Base-by-base conservation (phyloP, 2,113 vertebrate genomes). In the Talpa occidentalis region DNA sequence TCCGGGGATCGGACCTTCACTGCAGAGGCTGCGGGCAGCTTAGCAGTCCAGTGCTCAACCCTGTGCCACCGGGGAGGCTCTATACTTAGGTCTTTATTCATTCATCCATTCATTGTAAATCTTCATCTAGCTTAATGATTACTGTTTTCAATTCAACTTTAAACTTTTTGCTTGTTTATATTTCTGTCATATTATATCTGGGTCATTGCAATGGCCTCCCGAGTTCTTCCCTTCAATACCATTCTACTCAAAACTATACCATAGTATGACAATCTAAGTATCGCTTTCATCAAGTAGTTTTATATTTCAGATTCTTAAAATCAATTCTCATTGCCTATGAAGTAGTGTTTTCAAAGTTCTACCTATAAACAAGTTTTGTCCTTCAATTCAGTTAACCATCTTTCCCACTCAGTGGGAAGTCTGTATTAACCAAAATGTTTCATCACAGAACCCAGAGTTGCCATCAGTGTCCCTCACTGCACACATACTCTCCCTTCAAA, bases 291-390 rank as follows among this genome's bases (percentile, higher is more conserved):
- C 22, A 72, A 86, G 3, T 70, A 12, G 26, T 66, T 79, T 85
- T 52, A 52, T 47, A 94, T 54, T 84, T 78, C 44, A 90, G 54
- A 79, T 72, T 85, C 24, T 5, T 86, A n/a, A 78, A 88, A 70
- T 52, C 40, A 15, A 60, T 84, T 90, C n/a, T 52, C 59, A 66
- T 54, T 80, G 24, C 32, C 9, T 77, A 4, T 86, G 47, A 94
- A 91, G 37, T 66, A 72, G 8, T 15, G 42, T 73, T 73, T 72
- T 74, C 32, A 56, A 28, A 90, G 24, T 28, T 44, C 56, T 80
- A 21, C 14, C 32, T 73, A 21, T 66, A 86, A 40, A 35, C n/a
- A 70, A 62, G 35, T 64, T 30, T 69, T 79, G 86, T 28, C 44
- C 22, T 84, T 49, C 11, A 84, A 26, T 60, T 54, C 17, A 56